Percentiles rank a stretch among this genome's conserved stretches.
These are phyloP conservation scores for Oncorhynchus keta DNA, from an alignment of 2,113 vertebrate species.

Conservation along the genomic window DNA sequence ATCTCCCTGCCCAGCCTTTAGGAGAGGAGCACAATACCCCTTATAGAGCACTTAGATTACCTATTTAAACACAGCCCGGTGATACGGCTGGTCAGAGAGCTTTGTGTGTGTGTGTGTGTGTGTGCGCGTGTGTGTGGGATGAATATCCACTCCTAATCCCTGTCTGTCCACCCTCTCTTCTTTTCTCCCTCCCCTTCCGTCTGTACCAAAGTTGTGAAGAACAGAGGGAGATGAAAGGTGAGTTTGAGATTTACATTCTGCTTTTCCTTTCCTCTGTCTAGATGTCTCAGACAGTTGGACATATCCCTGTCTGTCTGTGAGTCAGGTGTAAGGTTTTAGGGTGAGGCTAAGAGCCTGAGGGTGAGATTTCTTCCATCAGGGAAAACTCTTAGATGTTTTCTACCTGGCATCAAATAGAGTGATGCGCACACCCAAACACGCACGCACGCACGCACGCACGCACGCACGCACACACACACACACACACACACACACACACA, in stretches of 20 bases:
- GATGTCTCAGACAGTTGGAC: background rate
- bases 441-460: background rate
- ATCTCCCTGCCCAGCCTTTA: slow-evolving; percentile 52
- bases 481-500: background rate
- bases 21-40: slow-evolving; percentile 26
- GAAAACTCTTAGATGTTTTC: too few relatives aligned
- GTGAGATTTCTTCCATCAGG: background rate
- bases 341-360: background rate
- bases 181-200: background rate
- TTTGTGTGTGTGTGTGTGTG: background rate
- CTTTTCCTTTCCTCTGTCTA: background rate
- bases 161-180: background rate
- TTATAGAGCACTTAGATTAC: slow-evolving; percentile 53
- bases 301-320: background rate
- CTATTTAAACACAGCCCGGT: slow-evolving; percentile 59
- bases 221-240: slow-evolving; percentile 9
- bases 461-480: background rate
- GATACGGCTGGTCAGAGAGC: slow-evolving; percentile 58
- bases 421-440: accelerated
- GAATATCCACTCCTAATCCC: background rate
- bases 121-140: background rate
- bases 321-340: background rate
- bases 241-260: background rate
- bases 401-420: too few relatives aligned
- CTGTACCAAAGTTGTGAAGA: background rate